Percentiles rank a stretch among this genome's conserved stretches.
phyloP scores from a whole-genome alignment of 2,797 vertebrate genomes.

The Xiphorhynchus erythropygius region DNA sequence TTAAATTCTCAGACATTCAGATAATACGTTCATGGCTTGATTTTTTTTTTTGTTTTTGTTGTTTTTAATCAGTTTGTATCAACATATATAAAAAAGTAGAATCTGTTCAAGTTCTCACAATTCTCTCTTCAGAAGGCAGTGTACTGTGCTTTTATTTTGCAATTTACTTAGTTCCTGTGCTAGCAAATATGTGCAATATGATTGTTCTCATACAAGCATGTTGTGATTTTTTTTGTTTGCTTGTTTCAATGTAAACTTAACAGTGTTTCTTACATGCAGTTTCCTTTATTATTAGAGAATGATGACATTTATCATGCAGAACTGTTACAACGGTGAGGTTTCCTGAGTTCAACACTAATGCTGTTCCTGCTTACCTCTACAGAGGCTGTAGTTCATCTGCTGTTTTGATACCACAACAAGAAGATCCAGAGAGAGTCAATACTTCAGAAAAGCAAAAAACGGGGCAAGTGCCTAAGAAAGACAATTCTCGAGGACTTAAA shows the following conservation, averaged over 20 bases:
- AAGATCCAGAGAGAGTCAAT: constrained; percentile 89
- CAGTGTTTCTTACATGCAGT: background rate
- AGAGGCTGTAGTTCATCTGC: constrained; percentile 94
- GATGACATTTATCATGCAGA: background rate
- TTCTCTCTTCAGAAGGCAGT: background rate
- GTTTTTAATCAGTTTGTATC: background rate
- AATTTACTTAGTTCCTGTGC: background rate
- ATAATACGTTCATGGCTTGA: background rate
- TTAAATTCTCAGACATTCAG: background rate
- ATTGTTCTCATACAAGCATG: background rate
- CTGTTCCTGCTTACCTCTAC: constrained; percentile 69
- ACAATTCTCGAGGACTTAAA: constrained; percentile 91
- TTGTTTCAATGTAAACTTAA: background rate
- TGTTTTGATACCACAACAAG: constrained; percentile 88
- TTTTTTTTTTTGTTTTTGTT: background rate
- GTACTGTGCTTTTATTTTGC: background rate
- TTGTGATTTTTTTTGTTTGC: background rate
- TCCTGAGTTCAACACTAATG: constrained; percentile 44
- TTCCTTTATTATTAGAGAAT: background rate
- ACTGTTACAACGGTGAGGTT: background rate
- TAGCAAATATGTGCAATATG: background rate
- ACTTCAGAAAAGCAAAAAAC: constrained; percentile 91
- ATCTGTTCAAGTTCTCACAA: background rate
- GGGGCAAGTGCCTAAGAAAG: constrained; percentile 90
- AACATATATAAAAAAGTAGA: background rate